Evolutionary conservation across 2,888 invertebrate species (phyloP).

Genomic region (Drosophila kanekoi): DNA sequence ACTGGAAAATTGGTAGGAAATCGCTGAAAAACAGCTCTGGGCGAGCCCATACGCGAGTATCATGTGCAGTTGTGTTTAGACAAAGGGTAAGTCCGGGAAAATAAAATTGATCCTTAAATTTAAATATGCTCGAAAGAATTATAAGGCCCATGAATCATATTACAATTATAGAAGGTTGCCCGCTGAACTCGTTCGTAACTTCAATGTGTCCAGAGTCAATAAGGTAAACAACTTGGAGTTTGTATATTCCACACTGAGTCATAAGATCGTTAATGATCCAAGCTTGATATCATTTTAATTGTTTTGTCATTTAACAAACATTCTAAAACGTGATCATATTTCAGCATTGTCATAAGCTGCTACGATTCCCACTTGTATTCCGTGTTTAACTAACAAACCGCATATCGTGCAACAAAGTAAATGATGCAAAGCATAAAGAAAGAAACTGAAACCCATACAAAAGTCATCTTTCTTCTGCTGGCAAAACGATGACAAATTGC

Average conservation of each 20-base stretch:
- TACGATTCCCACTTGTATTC: slow-evolving; percentile 27
- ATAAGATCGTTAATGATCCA: slow-evolving; percentile 40
- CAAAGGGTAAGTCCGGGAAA: no score
- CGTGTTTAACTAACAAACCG: slow-evolving; percentile 37
- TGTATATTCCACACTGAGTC: slow-evolving; percentile 12
- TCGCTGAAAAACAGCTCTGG: slow-evolving; percentile 11
- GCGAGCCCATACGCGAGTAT: slow-evolving; percentile 21
- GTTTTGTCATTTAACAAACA: slow-evolving; percentile 48
- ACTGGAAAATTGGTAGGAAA: slow-evolving; percentile 72
- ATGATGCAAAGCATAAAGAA: slow-evolving; percentile 54
- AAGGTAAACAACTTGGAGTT: slow-evolving; percentile 5
- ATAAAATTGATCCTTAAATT: no score
- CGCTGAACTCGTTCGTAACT: not conserved
- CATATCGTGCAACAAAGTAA: slow-evolving; percentile 56
- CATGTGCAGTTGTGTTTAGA: slow-evolving; percentile 12
- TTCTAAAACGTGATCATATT: slow-evolving; percentile 60
- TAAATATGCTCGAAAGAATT: no score
- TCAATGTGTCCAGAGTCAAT: slow-evolving; percentile 1
- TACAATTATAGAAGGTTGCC: slow-evolving; percentile 9
- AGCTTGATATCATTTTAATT: slow-evolving; percentile 58
- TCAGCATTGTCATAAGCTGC: slow-evolving; percentile 53
- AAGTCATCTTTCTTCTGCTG: slow-evolving; percentile 75
- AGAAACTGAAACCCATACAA: slow-evolving; percentile 56
- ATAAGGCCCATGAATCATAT: not conserved
- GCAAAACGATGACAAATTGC: slow-evolving; percentile 81